Evolutionary conservation across 2,113 vertebrate genomes (phyloP).

Genomic region (Myrmophylax atrothorax): DNA sequence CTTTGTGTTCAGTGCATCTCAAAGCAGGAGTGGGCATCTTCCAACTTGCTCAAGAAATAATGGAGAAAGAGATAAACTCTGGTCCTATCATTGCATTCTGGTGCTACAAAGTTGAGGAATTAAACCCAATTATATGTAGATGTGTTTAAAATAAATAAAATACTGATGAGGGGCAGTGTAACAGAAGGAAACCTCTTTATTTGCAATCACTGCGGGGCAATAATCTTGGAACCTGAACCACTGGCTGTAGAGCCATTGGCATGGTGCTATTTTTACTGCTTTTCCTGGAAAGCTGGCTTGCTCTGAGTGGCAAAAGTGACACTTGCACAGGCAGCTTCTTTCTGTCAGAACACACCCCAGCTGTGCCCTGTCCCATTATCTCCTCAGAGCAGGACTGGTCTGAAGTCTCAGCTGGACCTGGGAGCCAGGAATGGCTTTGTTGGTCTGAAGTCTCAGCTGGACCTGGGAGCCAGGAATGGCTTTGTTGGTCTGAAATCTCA

Average conservation of each 20-base stretch:
- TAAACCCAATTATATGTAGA: not conserved
- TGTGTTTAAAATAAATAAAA: not conserved
- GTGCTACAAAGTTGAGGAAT: not conserved
- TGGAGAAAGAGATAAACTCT: not conserved
- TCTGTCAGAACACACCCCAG: not conserved
- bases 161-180: not conserved
- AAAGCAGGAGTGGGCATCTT: conserved; percentile 31
- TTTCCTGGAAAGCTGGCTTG: not conserved
- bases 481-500: no score
- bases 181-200: not conserved
- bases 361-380: not conserved
- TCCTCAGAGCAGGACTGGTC: not conserved
- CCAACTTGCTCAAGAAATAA: not conserved
- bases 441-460: no score
- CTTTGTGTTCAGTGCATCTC: not conserved
- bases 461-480: no score
- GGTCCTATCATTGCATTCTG: not conserved
- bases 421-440: not conserved
- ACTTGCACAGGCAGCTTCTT: not conserved
- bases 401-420: not conserved
- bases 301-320: not conserved
- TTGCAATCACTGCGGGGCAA: not conserved
- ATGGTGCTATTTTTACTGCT: not conserved
- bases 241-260: not conserved
- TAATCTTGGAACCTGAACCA: not conserved